Conservation (phyloP, 2,797 vertebrate genomes). For the Sarcophilus harrisii region DNA sequence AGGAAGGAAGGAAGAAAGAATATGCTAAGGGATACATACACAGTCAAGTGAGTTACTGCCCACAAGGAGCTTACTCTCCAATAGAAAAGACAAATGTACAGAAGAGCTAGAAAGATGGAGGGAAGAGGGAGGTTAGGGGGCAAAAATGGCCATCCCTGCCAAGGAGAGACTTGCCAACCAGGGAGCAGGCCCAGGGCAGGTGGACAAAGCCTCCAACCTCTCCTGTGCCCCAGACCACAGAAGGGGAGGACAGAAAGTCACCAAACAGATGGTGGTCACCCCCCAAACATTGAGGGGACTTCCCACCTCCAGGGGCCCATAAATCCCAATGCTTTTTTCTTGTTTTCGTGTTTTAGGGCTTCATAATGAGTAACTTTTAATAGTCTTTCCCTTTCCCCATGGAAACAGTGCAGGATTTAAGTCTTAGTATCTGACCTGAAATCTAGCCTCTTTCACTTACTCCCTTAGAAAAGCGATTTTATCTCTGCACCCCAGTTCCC, state of each 20-base stretch:
- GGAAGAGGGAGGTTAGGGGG: not conserved
- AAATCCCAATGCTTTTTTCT: not conserved
- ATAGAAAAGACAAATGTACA: not conserved
- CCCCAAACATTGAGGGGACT: not conserved
- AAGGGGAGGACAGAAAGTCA: not conserved
- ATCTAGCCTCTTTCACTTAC: not conserved
- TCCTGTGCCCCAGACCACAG: not conserved
- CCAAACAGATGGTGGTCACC: not conserved
- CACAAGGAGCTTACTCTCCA: too few species aligned
- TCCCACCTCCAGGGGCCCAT: not conserved
- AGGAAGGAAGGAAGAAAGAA: too few species aligned
- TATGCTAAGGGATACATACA: not conserved
- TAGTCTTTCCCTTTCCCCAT: not conserved
- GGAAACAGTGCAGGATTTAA: not conserved
- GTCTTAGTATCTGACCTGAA: not conserved
- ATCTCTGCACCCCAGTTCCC: not conserved
- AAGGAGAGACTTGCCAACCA: accelerated
- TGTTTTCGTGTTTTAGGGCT: not conserved
- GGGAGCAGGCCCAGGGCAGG: not conserved
- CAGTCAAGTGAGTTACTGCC: not conserved
- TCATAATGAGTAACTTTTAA: not conserved
- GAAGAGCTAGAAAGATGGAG: too few species aligned
- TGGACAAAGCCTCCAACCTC: not conserved
- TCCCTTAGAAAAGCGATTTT: not conserved
- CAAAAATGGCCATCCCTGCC: not conserved